Conservation (phyloP, 2,888 invertebrate genomes). For the Megaustenia siamemsis region DNA sequence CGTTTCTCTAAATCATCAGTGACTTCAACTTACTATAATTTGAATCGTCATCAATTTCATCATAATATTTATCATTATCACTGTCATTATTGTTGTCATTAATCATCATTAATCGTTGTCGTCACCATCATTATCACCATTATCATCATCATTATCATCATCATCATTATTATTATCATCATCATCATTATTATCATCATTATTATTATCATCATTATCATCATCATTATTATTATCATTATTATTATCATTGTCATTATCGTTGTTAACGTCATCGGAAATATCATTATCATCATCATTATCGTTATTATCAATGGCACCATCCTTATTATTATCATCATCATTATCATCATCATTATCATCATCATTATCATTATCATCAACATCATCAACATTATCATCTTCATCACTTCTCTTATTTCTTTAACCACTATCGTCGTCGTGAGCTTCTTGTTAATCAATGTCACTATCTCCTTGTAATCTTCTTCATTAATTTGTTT, state of each 20-base stretch:
- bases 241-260: conserved; percentile 25
- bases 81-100: background rate
- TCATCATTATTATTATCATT: conserved; percentile 32
- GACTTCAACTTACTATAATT: too few relatives aligned
- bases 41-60: background rate
- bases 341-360: background rate
- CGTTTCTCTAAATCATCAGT: too few relatives aligned
- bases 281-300: background rate
- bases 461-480: background rate
- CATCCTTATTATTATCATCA: conserved; percentile 5
- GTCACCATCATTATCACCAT: background rate
- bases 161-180: conserved; percentile 18
- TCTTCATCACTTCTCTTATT: background rate
- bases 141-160: background rate
- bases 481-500: background rate
- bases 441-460: background rate
- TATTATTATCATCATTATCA: conserved; percentile 14
- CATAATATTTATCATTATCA: background rate
- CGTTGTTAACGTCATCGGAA: conserved; percentile 10
- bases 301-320: background rate
- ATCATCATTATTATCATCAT: conserved; percentile 27
- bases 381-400: background rate
- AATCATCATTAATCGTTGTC: background rate
- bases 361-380: background rate
- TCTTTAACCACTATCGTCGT: background rate